Conservation (phyloP, 2,113 vertebrate species). For the Emydocephalus ijimae region DNA sequence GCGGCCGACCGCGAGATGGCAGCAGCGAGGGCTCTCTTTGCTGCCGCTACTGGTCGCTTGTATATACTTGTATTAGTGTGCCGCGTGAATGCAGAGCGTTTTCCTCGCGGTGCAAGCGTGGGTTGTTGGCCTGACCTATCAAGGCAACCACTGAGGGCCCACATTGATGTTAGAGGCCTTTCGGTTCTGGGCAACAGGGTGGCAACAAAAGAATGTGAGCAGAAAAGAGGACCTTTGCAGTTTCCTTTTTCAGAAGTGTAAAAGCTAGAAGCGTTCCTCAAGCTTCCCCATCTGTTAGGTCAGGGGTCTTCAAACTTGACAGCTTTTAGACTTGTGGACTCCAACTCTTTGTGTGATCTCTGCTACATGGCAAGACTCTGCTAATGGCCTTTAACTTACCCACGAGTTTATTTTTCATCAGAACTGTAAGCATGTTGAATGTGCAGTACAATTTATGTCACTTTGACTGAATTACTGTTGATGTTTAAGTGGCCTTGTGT, state of each 20-base stretch:
- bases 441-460: not conserved
- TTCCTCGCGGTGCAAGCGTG: not conserved
- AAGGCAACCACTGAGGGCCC: not conserved
- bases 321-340: no score
- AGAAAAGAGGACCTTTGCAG: not conserved
- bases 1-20: not conserved
- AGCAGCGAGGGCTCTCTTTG: not conserved
- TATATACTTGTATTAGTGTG: not conserved
- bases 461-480: not conserved
- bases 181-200: not conserved
- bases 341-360: not conserved
- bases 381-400: not conserved
- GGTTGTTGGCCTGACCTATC: not conserved
- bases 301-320: no score
- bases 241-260: not conserved
- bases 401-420: not conserved
- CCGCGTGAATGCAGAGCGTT: not conserved
- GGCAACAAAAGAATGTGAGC: not conserved
- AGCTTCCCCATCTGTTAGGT: not conserved
- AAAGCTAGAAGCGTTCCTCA: not conserved
- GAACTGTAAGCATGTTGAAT: not conserved
- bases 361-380: not conserved
- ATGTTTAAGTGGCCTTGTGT: not conserved
- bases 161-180: not conserved
- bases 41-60: not conserved